Evolutionary conservation across 2,797 vertebrate species (phyloP).

Genomic region (Carapus acus): DNA sequence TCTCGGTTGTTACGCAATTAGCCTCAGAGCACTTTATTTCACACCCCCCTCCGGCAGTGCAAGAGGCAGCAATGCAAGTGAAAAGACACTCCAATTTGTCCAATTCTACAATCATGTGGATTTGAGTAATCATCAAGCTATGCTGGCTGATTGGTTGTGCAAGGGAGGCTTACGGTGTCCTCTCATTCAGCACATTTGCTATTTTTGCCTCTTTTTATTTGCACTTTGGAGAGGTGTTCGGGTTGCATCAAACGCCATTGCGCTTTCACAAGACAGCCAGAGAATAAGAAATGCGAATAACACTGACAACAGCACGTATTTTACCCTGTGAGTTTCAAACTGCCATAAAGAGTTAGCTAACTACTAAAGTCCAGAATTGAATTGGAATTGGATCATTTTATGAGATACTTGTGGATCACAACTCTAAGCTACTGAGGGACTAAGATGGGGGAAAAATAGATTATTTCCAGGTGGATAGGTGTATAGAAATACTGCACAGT

Average conservation of each 20-base stretch:
- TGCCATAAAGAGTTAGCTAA: neutral
- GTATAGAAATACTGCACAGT: neutral
- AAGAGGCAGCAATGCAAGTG: constrained; percentile 52
- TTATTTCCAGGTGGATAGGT: neutral
- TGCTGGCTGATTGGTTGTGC: constrained; percentile 63
- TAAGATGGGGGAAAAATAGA: neutral
- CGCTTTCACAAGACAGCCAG: constrained; percentile 8
- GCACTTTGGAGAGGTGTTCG: constrained; percentile 19
- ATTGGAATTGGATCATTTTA: constrained; percentile 5
- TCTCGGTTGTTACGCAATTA: constrained; percentile 65
- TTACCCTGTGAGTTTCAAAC: neutral
- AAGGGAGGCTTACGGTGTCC: constrained; percentile 20
- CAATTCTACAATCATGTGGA: constrained; percentile 60
- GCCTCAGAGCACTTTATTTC: constrained; percentile 59
- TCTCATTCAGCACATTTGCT: constrained; percentile 27
- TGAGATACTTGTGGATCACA: neutral
- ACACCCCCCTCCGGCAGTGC: constrained; percentile 51
- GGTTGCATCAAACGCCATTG: constrained; percentile 8
- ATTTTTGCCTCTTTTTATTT: constrained; percentile 27
- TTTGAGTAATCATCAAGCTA: constrained; percentile 57
- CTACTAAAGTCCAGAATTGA: constrained; percentile 6
- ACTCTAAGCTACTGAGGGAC: neutral
- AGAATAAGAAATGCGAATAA: constrained; percentile 8
- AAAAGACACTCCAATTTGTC: constrained; percentile 62
- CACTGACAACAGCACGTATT: neutral